Evolutionary conservation across 2,797 vertebrate genomes (phyloP).

Genomic region (Enteromius treurensis): DNA sequence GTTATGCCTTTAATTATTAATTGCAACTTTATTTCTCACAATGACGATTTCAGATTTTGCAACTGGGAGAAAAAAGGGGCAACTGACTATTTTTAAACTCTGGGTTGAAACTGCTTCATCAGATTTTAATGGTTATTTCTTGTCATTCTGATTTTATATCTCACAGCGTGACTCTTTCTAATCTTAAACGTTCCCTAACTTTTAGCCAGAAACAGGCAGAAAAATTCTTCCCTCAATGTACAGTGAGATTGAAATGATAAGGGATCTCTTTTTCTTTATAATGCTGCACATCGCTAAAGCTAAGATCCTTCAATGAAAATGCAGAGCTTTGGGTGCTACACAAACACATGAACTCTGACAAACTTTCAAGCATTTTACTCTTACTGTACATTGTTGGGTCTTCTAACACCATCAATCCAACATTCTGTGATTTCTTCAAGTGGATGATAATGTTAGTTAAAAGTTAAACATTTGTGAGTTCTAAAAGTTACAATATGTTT

Average conservation of each 20-base stretch:
- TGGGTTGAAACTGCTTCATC: not conserved
- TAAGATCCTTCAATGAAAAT: not conserved
- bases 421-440: not conserved
- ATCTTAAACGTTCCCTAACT: not conserved
- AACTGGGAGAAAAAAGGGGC: not conserved
- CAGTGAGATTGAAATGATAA: not conserved
- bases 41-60: not conserved
- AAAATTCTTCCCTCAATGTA: not conserved
- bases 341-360: not conserved
- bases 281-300: not conserved
- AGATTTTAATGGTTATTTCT: not conserved
- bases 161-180: not conserved
- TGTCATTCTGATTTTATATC: not conserved
- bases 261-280: not conserved
- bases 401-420: not conserved
- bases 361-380: not conserved
- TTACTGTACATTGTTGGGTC: not conserved
- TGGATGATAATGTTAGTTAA: not conserved
- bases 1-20: not conserved
- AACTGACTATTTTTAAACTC: not conserved
- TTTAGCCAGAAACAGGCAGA: not conserved
- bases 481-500: not conserved
- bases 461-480: not conserved
- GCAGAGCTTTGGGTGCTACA: not conserved
- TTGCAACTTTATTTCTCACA: not conserved